These are phyloP conservation scores for Callyntrura guangdongensis DNA, from an alignment of 2,888 invertebrate genomes.

Conservation along the genomic window DNA sequence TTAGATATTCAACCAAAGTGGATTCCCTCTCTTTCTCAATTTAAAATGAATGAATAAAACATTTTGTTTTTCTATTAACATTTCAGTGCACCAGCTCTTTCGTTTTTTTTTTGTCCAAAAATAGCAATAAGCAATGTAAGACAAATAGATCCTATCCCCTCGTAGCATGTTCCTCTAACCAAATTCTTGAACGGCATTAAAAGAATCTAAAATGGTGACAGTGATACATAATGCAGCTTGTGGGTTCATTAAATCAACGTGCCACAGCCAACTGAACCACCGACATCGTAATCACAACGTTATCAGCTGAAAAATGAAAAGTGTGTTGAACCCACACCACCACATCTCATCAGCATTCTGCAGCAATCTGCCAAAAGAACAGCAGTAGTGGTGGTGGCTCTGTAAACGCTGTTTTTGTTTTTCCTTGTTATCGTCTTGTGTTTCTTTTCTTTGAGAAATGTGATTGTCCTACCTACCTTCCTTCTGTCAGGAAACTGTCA, in stretches of 20 bases:
- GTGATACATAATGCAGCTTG: background rate
- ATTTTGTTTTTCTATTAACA: background rate
- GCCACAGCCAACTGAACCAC: background rate
- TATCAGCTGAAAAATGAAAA: constrained; percentile 8
- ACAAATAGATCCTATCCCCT: too few species aligned
- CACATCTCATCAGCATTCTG: background rate
- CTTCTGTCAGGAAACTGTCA: too few species aligned
- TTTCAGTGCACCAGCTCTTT: background rate
- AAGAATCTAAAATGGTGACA: background rate
- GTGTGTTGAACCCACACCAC: background rate
- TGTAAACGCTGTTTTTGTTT: background rate
- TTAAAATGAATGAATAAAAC: background rate
- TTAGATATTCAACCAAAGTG: background rate
- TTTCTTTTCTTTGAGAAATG: too few species aligned
- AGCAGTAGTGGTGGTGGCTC: background rate
- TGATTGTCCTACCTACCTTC: too few species aligned
- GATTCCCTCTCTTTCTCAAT: background rate
- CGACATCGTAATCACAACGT: too few species aligned
- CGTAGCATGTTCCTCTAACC: too few species aligned
- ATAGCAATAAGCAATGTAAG: background rate
- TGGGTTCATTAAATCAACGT: constrained; percentile 13
- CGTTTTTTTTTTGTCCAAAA: background rate
- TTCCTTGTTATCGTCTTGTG: background rate
- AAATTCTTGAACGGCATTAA: too few species aligned
- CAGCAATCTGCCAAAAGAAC: background rate